These are phyloP conservation scores for Anguilla pacifica DNA, from an alignment of 2,797 vertebrate genomes.

Conservation along the genomic window DNA sequence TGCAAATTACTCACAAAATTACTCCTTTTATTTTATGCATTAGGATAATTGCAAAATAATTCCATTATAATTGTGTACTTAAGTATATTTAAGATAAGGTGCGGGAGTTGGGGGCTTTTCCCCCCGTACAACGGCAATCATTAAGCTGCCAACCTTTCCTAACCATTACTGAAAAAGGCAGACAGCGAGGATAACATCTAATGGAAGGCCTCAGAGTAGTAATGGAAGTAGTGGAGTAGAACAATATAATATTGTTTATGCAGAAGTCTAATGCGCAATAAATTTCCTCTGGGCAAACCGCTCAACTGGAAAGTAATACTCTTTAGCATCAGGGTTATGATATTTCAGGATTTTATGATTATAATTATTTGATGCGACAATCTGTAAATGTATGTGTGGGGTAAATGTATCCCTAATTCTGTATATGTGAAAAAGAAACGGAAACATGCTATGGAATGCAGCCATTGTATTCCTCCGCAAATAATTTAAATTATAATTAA, in stretches of 20 bases:
- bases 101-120: not conserved
- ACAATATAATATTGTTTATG: constrained; percentile 37
- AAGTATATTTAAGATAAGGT: constrained; percentile 46
- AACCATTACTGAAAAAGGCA: constrained; percentile 36
- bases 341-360: not conserved
- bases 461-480: not conserved
- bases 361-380: not conserved
- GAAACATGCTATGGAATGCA: not conserved
- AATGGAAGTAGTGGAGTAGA: constrained; percentile 34
- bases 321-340: constrained; percentile 14
- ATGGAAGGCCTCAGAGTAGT: constrained; percentile 25
- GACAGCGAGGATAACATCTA: constrained; percentile 33
- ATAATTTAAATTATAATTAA: not conserved
- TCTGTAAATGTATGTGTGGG: not conserved
- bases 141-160: constrained; percentile 36
- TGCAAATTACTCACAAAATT: constrained; percentile 54
- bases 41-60: constrained; percentile 49
- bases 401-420: not conserved
- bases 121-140: constrained; percentile 32
- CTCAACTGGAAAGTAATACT: constrained; percentile 24
- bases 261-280: constrained; percentile 25
- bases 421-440: not conserved
- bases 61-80: constrained; percentile 52
- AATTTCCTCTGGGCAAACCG: constrained; percentile 23
- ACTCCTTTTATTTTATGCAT: constrained; percentile 49